Evolutionary conservation across 1,140 invertebrate genomes (phyloP).

Genomic region (Eueides isabella): DNA sequence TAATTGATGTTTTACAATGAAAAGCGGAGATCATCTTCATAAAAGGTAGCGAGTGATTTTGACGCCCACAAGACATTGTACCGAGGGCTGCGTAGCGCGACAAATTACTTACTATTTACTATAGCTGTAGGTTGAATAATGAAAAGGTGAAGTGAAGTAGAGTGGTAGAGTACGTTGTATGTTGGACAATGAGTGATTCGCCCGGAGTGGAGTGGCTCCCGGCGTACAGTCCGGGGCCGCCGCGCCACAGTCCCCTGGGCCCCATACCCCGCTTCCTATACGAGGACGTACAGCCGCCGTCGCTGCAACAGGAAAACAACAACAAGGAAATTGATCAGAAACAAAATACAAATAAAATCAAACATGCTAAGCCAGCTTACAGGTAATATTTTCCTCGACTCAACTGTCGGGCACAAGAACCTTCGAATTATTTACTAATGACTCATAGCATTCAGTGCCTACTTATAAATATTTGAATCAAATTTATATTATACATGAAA

Average conservation of each 20-base stretch:
- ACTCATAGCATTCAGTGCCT: conserved; percentile 34
- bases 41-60: conserved; percentile 70
- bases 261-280: conserved; percentile 75
- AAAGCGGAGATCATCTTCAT: conserved; percentile 69
- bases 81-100: conserved; percentile 44
- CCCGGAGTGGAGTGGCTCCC: conserved; percentile 79
- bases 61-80: conserved; percentile 61
- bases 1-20: conserved; percentile 74
- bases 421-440: conserved; percentile 46
- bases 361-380: conserved; percentile 77
- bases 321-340: conserved; percentile 74
- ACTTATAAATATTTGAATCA: conserved; percentile 9
- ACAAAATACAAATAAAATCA: conserved; percentile 75
- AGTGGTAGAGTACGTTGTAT: conserved; percentile 54
- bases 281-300: conserved; percentile 73
- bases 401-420: conserved; percentile 32
- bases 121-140: conserved; percentile 21
- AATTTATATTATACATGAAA: conserved; percentile 7
- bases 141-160: conserved; percentile 48
- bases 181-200: conserved; percentile 77
- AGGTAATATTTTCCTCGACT: conserved; percentile 70
- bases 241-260: conserved; percentile 75
- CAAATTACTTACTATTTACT: conserved; percentile 24
- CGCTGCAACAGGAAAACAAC: conserved; percentile 74
- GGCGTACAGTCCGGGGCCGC: conserved; percentile 75